Evolutionary conservation across 2,797 vertebrate species (phyloP), one percentile per base, ranked within the genome.

Genomic region (Ctenopoma kingsleyae): DNA sequence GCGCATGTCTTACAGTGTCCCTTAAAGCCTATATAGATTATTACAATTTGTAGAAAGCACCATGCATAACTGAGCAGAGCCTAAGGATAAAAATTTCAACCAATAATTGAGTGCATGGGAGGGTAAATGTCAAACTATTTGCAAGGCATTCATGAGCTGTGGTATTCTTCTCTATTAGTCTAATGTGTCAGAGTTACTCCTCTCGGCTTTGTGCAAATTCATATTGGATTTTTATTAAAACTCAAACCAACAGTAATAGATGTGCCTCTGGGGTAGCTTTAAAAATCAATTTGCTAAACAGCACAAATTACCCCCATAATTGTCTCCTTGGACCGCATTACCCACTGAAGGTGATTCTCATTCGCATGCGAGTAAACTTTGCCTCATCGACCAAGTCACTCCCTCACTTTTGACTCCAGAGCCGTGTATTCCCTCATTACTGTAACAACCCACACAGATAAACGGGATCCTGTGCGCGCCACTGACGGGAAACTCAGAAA

Each of bases 211-310:
- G 87, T 88, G 87, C 81, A 87, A 90, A 88, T 91, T 92, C 86
- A 89, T 90, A 90, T 91, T 87, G 87, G 87, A 91, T 91, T 93
- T 91, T 92, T 92, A 92, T 94, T 92, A 91, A 92, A 86, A 88
- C 82, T 85, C 89, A 89, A 89, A 78, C 70, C 82, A 80, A 80
- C 70, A 78, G 87, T 91, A 90, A 92, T 88, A 85, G 84, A 89
- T 84, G 71, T 75, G 89, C 88, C 92, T 90, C 80, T 81, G 79
- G 93, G 87, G 79, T 84, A 78, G 89, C 76, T 90, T 93, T 85
- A 89, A 90, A 89, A 91, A 94, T 93, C 93, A 91, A 92, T 94
- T 92, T 87, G 75, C 85, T 89, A 91, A 94, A 93, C 80, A 83
- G 83, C 76, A 71, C 83, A 79, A 87, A 93, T 94, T 87, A 89